These are phyloP conservation scores for Drosophila nr. perissopoda DNA, from an alignment of 2,888 invertebrate genomes.

Conservation along the genomic window DNA sequence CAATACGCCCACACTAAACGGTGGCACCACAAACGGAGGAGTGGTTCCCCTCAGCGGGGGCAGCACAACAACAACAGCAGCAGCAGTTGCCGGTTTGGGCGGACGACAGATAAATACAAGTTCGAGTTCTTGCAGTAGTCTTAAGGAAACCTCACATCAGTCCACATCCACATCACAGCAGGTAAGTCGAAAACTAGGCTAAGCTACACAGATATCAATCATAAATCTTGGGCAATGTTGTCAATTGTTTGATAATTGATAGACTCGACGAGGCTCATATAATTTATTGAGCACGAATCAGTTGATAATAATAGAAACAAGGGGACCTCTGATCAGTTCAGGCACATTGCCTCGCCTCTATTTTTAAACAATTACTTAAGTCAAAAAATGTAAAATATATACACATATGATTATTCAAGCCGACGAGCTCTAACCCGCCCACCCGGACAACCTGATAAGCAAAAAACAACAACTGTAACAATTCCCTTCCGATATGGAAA, in stretches of 20 bases:
- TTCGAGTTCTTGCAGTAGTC: conserved; percentile 84
- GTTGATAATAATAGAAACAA: background rate
- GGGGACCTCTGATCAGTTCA: background rate
- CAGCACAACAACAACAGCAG: conserved; percentile 29
- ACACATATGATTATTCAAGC: background rate
- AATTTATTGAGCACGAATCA: conserved; percentile 25
- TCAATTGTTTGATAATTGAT: conserved; percentile 25
- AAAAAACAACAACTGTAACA: background rate
- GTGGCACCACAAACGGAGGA: conserved; percentile 41
- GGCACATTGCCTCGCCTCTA: conserved; percentile 18
- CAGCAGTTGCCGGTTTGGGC: conserved; percentile 44
- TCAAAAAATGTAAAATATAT: conserved; percentile 27
- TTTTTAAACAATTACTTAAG: conserved; percentile 55
- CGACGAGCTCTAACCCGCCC: background rate
- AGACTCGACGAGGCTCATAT: background rate
- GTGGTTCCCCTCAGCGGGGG: conserved; percentile 41
- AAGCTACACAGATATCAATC: conserved; percentile 1
- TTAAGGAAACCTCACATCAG: conserved; percentile 85
- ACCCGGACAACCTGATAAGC: conserved; percentile 35
- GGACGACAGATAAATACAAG: conserved; percentile 83
- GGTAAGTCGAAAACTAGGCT: conserved; percentile 62
- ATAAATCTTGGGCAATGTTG: conserved; percentile 4
- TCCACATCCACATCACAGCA: conserved; percentile 84
- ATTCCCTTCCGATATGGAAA: conserved; percentile 31
- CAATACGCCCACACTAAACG: conserved; percentile 42